Evolutionary conservation across 2,797 vertebrate genomes (phyloP).

Genomic region (Arnoldichthys spilopterus): DNA sequence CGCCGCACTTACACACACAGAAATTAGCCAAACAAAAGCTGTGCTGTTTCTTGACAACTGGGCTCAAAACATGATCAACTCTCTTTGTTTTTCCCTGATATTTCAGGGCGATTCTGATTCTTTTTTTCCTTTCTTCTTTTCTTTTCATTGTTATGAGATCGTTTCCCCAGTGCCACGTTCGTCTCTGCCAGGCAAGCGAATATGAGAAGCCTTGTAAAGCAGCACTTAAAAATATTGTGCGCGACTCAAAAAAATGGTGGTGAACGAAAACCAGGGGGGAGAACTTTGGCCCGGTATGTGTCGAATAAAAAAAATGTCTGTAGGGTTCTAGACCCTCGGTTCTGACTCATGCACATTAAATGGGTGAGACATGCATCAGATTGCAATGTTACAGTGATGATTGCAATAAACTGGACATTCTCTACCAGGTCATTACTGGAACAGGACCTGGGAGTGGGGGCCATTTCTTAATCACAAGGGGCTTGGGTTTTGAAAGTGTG

Average conservation of each 20-base stretch:
- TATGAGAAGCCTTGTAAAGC: slow-evolving; percentile 63
- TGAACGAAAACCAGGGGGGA: slow-evolving; percentile 46
- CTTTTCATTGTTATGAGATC: slow-evolving; percentile 62
- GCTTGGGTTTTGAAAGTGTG: not conserved
- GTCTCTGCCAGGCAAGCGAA: slow-evolving; percentile 65
- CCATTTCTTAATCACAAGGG: not conserved
- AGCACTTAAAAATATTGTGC: slow-evolving; percentile 65
- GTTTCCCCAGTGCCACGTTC: slow-evolving; percentile 56
- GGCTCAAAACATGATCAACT: slow-evolving; percentile 55
- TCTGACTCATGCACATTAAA: slow-evolving; percentile 56
- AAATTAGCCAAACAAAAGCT: slow-evolving; percentile 71
- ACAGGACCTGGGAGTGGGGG: not conserved
- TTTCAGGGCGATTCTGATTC: slow-evolving; percentile 45
- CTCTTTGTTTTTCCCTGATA: slow-evolving; percentile 59
- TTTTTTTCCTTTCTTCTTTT: slow-evolving; percentile 27
- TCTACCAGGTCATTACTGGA: slow-evolving; percentile 46
- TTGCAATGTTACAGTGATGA: slow-evolving; percentile 43
- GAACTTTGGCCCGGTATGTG: slow-evolving; percentile 53
- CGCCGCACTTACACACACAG: slow-evolving; percentile 49
- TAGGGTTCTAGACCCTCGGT: slow-evolving; percentile 38
- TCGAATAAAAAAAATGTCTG: slow-evolving; percentile 44
- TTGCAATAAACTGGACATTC: slow-evolving; percentile 34
- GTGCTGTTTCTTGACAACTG: slow-evolving; percentile 57
- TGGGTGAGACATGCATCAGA: slow-evolving; percentile 57
- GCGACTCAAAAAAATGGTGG: slow-evolving; percentile 44